Conservation (phyloP, 2,113 vertebrate genomes). For the Strigops habroptila region DNA sequence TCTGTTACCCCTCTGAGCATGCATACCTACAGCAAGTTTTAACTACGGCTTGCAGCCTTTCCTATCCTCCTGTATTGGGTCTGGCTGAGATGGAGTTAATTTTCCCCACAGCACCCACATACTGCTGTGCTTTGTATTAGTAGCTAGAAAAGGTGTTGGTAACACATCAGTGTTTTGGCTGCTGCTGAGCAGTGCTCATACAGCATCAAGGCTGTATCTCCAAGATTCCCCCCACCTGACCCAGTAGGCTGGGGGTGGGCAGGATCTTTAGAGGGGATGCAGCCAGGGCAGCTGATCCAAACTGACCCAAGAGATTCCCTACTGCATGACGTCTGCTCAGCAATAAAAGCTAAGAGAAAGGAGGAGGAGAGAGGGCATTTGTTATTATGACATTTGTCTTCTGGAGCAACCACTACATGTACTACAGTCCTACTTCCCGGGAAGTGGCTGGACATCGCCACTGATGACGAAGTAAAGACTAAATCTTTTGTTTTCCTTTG, state of each 20-base stretch:
- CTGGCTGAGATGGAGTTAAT: neutral
- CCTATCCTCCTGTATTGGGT: neutral
- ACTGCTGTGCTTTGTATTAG: neutral
- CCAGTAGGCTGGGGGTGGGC: neutral
- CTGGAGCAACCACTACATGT: fast-evolving
- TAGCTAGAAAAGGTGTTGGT: neutral
- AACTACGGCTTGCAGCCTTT: neutral
- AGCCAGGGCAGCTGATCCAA: neutral
- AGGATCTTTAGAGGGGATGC: neutral
- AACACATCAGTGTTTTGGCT: neutral
- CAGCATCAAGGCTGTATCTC: neutral
- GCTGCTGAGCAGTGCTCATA: neutral
- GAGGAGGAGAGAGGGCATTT: neutral
- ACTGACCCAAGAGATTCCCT: neutral
- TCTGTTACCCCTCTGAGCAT: neutral
- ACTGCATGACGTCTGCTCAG: neutral
- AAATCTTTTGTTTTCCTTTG: neutral
- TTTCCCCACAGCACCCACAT: neutral
- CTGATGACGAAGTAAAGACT: neutral
- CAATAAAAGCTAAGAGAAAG: neutral
- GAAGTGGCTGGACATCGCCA: neutral
- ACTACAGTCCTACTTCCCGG: neutral
- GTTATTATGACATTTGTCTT: neutral
- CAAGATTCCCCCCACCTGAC: neutral
- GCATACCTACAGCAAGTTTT: neutral